Percentiles rank a stretch among this genome's conserved stretches.
These are phyloP conservation scores for Probaryconus sp. DNA, from an alignment of 1,140 invertebrate genomes.

Conservation along the genomic window DNA sequence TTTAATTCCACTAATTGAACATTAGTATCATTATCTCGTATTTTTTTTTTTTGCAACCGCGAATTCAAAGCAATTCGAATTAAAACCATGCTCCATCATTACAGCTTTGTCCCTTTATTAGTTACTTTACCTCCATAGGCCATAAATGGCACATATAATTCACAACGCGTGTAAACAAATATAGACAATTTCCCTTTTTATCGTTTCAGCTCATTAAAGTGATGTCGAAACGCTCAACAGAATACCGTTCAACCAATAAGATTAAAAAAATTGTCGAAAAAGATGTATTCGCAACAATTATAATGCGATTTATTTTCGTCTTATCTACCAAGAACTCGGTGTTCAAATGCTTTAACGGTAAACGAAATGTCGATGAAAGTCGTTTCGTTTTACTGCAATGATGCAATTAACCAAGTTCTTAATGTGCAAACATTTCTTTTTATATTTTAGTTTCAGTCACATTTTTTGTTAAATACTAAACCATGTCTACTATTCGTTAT, in stretches of 20 bases:
- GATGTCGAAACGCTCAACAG: slow-evolving; percentile 18
- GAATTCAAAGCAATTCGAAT: slow-evolving; percentile 7
- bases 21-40: slow-evolving; percentile 7
- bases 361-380: slow-evolving; percentile 19
- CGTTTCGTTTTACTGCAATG: slow-evolving; percentile 13
- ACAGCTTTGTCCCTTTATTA: slow-evolving; percentile 41
- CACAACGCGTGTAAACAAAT: slow-evolving; percentile 10
- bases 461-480: no score
- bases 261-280: slow-evolving; percentile 47
- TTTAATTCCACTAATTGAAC: slow-evolving; percentile 1
- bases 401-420: slow-evolving; percentile 24
- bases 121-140: slow-evolving; percentile 21
- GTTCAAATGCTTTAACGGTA: slow-evolving; percentile 42
- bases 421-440: slow-evolving; percentile 12
- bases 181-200: slow-evolving; percentile 29
- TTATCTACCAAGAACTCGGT: slow-evolving; percentile 28
- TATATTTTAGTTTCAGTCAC: background rate
- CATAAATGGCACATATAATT: slow-evolving; percentile 27
- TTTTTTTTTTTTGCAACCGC: background rate
- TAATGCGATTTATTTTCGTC: slow-evolving; percentile 29
- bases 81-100: no score
- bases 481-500: no score
- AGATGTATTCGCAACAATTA: slow-evolving; percentile 37
- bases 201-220: slow-evolving; percentile 23
- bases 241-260: slow-evolving; percentile 8